Evolutionary conservation across 2,113 vertebrate species (phyloP).

Genomic region (Cercopithecus mona): DNA sequence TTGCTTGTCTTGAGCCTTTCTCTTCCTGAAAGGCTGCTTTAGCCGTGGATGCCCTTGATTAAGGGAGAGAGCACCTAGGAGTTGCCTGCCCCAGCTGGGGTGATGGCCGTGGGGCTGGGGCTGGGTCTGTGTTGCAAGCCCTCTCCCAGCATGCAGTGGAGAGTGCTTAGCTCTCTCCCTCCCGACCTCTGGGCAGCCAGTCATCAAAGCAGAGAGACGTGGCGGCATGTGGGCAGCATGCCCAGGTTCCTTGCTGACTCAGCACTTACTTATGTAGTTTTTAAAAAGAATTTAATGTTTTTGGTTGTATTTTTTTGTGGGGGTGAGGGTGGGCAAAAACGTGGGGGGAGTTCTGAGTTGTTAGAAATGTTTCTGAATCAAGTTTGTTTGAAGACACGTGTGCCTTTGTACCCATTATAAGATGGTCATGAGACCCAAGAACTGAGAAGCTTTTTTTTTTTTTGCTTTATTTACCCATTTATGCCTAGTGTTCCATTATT

Average conservation of each 20-base stretch:
- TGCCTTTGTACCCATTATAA: conserved; percentile 76
- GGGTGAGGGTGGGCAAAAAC: conserved; percentile 30
- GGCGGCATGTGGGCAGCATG: neutral
- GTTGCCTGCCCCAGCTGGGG: neutral
- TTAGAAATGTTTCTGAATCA: conserved; percentile 72
- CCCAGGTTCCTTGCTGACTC: conserved; percentile 48
- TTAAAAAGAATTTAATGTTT: conserved; percentile 76
- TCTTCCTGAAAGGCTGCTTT: conserved; percentile 54
- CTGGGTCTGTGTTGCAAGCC: neutral
- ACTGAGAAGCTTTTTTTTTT: conserved; percentile 71
- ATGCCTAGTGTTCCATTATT: too few species aligned
- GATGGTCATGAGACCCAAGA: conserved; percentile 63
- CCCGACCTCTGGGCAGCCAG: neutral
- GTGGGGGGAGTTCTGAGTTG: conserved; percentile 68
- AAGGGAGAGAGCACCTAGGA: conserved; percentile 37
- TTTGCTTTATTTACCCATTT: too few species aligned
- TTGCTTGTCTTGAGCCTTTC: neutral
- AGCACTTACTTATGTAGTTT: conserved; percentile 81
- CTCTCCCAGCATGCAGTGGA: neutral
- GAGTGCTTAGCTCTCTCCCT: neutral
- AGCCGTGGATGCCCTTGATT: neutral
- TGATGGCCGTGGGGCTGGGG: neutral
- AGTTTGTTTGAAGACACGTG: conserved; percentile 77
- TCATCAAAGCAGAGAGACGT: neutral
- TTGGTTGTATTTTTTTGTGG: conserved; percentile 25